Base-by-base conservation (phyloP, 2,888 invertebrate species). In the Dromius quadrimaculatus region DNA sequence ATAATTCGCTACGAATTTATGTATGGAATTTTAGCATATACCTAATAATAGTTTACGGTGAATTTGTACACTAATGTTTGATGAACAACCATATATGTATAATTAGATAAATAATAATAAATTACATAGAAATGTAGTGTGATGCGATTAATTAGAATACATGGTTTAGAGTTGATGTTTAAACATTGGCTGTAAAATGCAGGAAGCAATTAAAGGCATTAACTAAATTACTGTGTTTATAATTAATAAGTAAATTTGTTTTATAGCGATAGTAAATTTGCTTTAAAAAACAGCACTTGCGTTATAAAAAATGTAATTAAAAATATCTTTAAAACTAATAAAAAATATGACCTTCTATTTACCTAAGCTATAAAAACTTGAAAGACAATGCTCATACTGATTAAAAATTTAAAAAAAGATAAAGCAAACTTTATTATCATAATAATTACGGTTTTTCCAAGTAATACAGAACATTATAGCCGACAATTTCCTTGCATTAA, bases 221-320 rank as follows among this genome's bases (percentile, higher is more conserved):
- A 59, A 59, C 20, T 36, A 59, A 59, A 59, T 59, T 59, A 59
- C 59, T 19, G 20, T 20, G 36, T 36, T 59, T 59, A 59, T 36
- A 59, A 36, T 34, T 59, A 59, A 36, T 59, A 59, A 59, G 59
- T 59, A 59, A 59, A 59, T 59, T 59, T 59, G 59, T 59, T 36
- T 36, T 59, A 59, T 59, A 36, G 34, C 36, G 34, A 59, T 59
- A 36, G 19, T 34, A 36, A 19, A 36, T 20, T 9, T 13, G 20
- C 36, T 19, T 59, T 59, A 36, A 34, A 23, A 59, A 59, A 59
- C 4, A 19, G 59, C 59, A 59, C 17, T 59, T 59, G 32, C 8
- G 32, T 28, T 54, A 28, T 28, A 54, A 54, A 54, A 2, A 36
- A 32, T 19, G 23, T 59, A 23, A 59, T 59, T 59, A 59, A 59